Base-by-base conservation (phyloP, 2,888 invertebrate species). In the Troilus luridus region DNA sequence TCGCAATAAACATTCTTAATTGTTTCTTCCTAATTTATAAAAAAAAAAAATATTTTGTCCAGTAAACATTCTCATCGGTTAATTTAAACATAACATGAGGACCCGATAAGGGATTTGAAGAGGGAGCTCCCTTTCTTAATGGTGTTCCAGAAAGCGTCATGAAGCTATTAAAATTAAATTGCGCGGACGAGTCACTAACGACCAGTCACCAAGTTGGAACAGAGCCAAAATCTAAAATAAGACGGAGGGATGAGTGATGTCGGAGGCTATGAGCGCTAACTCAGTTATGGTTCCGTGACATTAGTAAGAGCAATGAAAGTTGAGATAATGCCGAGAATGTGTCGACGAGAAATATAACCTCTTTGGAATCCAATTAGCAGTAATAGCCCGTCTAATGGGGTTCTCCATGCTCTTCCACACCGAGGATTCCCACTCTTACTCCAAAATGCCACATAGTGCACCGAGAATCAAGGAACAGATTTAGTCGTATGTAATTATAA, bases 351-450 rank as follows among this genome's bases (percentile, higher is more conserved):
- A 85, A 85, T 85, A 85, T 85, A 85, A 85, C 85, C 85, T 85
- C 85, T 85, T 85, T 85, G 85, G 85, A 85, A 85, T 85, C 56
- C 85, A 85, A 85, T 85, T 85, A 85, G 85, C 56, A 85, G 85
- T 85, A 85, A 85, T 85, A 85, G 85, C 56, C 56, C 56, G 56
- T n/a, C 85, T 85, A 85, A 85, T 85, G 85, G 85, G 85, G 54
- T 85, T 21, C 85, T 85, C 21, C 21, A 56, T 21, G 54, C n/a
- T 56, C n/a, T 85, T 85, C 85, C 3, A 85, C n/a, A 58, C n/a
- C n/a, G 85, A 58, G 85, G 85, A 58, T 85, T 85, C 56, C 85
- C 72, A 41, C 72, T 77, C 72, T 77, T 77, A 17, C 72, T 77
- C 27, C 72, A 77, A 77, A 77, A 77, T 77, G 72, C 72, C 72